Conservation (phyloP, 1,140 invertebrate species). For the Chironomus tepperi region DNA sequence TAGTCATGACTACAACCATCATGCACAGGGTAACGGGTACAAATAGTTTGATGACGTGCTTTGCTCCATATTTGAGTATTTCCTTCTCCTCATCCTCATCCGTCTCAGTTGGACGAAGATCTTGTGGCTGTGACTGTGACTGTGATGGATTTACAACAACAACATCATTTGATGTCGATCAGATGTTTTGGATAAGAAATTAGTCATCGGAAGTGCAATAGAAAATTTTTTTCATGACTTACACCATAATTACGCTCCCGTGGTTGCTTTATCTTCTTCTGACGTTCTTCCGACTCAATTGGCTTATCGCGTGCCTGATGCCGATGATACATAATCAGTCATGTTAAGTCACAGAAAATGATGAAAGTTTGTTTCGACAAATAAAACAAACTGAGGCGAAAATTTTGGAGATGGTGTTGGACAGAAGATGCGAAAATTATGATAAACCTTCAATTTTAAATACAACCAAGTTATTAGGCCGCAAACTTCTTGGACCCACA, state of each 20-base stretch:
- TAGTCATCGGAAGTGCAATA: neutral
- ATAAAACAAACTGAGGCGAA: neutral
- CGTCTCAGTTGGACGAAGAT: conserved; percentile 30
- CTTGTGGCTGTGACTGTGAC: neutral
- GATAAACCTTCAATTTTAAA: too few relatives aligned
- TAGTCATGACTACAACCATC: conserved; percentile 93
- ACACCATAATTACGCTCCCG: conserved; percentile 8
- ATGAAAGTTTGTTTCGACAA: neutral
- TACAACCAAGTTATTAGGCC: neutral
- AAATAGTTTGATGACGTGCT: conserved; percentile 97
- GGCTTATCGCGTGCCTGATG: neutral
- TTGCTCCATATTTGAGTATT: conserved; percentile 93
- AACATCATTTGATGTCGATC: neutral
- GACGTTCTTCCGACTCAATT: neutral
- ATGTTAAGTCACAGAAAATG: neutral
- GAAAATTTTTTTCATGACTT: neutral
- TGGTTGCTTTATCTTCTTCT: neutral
- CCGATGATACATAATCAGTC: neutral
- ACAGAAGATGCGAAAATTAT: too few relatives aligned
- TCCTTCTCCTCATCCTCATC: conserved; percentile 66
- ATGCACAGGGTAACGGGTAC: conserved; percentile 96
- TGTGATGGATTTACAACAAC: neutral
- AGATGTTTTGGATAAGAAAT: neutral
- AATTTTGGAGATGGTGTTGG: too few relatives aligned
- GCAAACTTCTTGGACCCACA: neutral